phyloP scores from a whole-genome alignment of 2,888 invertebrate genomes.

The Pemphredon lugubris region DNA sequence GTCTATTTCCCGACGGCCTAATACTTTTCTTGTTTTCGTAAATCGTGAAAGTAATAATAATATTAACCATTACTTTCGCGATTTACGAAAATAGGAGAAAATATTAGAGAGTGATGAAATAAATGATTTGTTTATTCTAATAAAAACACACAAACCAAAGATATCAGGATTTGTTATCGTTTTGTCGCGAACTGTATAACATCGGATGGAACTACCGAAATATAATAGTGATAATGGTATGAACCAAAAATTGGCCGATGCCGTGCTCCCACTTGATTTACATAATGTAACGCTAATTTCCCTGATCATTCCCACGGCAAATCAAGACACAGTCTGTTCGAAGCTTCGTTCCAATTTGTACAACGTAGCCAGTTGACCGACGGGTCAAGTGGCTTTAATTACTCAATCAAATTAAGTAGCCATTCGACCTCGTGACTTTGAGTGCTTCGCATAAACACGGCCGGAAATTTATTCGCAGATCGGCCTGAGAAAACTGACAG shows the following conservation, averaged over 20 bases:
- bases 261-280: conserved; percentile 39
- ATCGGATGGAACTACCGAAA: too few relatives aligned
- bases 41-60: too few relatives aligned
- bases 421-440: conserved; percentile 58
- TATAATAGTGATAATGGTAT: too few relatives aligned
- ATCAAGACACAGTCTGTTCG: conserved; percentile 45
- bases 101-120: too few relatives aligned
- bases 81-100: too few relatives aligned
- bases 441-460: conserved; percentile 35
- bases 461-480: conserved; percentile 82
- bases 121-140: too few relatives aligned
- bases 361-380: conserved; percentile 59
- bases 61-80: too few relatives aligned
- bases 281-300: conserved; percentile 33
- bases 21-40: too few relatives aligned
- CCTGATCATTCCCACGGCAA: conserved; percentile 67
- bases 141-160: too few relatives aligned
- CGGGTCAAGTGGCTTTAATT: conserved; percentile 74
- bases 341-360: conserved; percentile 50
- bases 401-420: conserved; percentile 70
- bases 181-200: too few relatives aligned
- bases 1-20: too few relatives aligned
- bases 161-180: too few relatives aligned
- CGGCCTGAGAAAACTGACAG: conserved; percentile 87
- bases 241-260: conserved; percentile 83